Conservation (phyloP, 2,113 vertebrate genomes). For the Nesogale talazaci region DNA sequence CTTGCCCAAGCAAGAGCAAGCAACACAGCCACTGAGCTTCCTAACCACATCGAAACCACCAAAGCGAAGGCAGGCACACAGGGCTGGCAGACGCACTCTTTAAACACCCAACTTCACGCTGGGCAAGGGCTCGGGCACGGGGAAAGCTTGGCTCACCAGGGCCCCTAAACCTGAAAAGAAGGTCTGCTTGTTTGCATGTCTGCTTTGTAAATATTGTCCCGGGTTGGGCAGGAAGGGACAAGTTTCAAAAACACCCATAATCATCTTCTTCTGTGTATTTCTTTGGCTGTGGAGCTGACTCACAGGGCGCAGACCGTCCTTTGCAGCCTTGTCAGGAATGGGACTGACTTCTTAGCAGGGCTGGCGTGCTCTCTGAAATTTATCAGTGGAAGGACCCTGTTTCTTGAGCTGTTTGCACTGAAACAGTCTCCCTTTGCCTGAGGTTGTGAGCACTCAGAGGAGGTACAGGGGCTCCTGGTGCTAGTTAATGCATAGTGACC, state of each 20-base stretch:
- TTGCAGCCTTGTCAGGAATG: background rate
- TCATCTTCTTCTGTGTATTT: constrained; percentile 51
- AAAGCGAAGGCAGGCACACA: background rate
- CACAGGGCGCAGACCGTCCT: background rate
- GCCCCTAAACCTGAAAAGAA: constrained; percentile 42
- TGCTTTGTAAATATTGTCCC: constrained; percentile 72
- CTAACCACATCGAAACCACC: background rate
- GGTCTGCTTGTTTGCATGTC: constrained; percentile 60
- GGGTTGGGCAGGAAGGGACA: constrained; percentile 68
- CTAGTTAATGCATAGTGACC: too few species aligned
- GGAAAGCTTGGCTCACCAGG: constrained; percentile 12
- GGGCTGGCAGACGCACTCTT: background rate
- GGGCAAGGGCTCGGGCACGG: background rate
- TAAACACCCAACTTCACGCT: background rate
- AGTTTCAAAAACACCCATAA: constrained; percentile 67
- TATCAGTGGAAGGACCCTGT: background rate
- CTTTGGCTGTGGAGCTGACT: constrained; percentile 28
- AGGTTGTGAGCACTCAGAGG: background rate
- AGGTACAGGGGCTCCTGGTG: background rate
- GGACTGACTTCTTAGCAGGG: background rate
- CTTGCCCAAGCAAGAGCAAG: background rate
- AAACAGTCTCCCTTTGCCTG: background rate
- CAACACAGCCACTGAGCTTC: background rate
- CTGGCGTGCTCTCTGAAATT: background rate
- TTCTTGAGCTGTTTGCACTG: background rate